Conservation (phyloP, 2,797 vertebrate species). For the Mareca penelope region DNA sequence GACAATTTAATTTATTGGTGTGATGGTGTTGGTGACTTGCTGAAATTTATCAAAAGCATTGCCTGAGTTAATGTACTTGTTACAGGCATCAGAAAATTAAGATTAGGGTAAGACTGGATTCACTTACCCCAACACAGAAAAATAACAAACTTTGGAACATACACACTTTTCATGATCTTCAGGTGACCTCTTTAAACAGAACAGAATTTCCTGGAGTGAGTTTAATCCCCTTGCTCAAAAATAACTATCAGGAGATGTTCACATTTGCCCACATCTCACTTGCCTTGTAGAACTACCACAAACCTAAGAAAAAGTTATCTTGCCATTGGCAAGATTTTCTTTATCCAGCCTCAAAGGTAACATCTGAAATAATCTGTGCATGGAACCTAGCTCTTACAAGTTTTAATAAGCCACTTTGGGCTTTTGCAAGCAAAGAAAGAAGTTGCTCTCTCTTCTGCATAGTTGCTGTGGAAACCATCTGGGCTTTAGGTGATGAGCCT, state of each 20-base stretch:
- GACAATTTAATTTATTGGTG: not conserved
- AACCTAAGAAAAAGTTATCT: not conserved
- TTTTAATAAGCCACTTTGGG: slow-evolving; percentile 50
- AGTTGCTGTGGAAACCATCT: slow-evolving; percentile 79
- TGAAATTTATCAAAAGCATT: not conserved
- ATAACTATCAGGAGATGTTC: not conserved
- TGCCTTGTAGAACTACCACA: not conserved
- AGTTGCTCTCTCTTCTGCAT: slow-evolving; percentile 40
- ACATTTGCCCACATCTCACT: accelerated
- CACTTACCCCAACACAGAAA: not conserved
- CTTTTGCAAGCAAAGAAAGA: slow-evolving; percentile 57
- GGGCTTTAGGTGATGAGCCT: slow-evolving; percentile 41
- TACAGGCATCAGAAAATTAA: not conserved
- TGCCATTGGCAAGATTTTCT: not conserved
- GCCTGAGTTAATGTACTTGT: not conserved
- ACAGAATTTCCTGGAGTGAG: not conserved
- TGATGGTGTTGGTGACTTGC: not conserved
- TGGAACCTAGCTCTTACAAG: slow-evolving; percentile 23
- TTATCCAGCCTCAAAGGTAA: slow-evolving; percentile 8
- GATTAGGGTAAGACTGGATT: not conserved
- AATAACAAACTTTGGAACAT: not conserved
- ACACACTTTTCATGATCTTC: not conserved
- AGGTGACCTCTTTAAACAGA: not conserved
- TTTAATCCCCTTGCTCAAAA: not conserved
- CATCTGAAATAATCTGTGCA: slow-evolving; percentile 12